These are phyloP conservation scores for Heliconius eleuchia DNA, from an alignment of 1,140 invertebrate species.

Conservation along the genomic window DNA sequence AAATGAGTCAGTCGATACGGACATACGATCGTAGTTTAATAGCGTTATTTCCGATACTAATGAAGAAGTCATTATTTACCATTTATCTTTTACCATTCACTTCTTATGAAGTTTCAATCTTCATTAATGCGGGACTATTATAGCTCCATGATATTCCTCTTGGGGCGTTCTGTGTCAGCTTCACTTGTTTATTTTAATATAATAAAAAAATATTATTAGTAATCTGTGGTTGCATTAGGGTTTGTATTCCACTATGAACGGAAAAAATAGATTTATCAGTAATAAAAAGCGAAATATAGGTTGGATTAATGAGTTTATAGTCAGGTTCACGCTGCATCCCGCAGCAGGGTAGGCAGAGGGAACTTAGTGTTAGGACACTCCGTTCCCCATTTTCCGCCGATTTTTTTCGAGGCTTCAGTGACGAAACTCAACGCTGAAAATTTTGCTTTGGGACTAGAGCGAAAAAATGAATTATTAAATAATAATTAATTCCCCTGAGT, in stretches of 20 bases:
- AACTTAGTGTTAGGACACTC: too few species aligned
- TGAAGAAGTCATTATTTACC: slow-evolving; percentile 49
- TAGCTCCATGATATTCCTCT: slow-evolving; percentile 17
- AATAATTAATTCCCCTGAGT: too few species aligned
- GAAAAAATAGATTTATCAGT: neutral
- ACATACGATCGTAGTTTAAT: slow-evolving; percentile 50
- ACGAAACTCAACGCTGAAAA: too few species aligned
- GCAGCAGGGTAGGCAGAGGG: too few species aligned
- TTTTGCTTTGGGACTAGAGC: too few species aligned
- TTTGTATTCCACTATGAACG: slow-evolving; percentile 18
- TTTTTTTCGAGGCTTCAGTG: too few species aligned
- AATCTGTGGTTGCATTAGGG: slow-evolving; percentile 30
- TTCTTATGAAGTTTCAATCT: slow-evolving; percentile 42
- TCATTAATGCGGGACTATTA: slow-evolving; percentile 40
- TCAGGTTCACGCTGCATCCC: too few species aligned
- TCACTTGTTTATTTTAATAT: slow-evolving; percentile 23
- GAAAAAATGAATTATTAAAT: too few species aligned
- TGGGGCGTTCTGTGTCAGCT: neutral
- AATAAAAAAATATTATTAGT: slow-evolving; percentile 31
- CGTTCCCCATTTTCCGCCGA: too few species aligned
- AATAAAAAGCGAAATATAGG: neutral
- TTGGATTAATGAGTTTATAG: too few species aligned
- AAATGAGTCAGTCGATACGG: slow-evolving; percentile 29
- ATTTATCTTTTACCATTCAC: slow-evolving; percentile 41
- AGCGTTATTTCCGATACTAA: slow-evolving; percentile 51